phyloP scores from a whole-genome alignment of 2,113 vertebrate species.

The Pterocles gutturalis region DNA sequence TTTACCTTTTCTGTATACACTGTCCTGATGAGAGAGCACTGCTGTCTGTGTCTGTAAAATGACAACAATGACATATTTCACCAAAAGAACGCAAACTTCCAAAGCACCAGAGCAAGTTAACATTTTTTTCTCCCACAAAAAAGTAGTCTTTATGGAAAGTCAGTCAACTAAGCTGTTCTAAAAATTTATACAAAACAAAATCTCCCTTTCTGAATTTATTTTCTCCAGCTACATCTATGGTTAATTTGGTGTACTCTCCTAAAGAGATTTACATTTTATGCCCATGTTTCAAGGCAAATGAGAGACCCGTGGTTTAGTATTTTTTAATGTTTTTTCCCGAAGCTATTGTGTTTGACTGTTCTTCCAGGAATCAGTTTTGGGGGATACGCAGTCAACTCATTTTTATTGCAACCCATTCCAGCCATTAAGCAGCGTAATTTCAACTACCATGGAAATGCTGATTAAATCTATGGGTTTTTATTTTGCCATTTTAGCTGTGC shows the following conservation, averaged over 20 bases:
- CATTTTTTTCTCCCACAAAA: neutral
- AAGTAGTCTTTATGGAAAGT: neutral
- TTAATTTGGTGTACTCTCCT: neutral
- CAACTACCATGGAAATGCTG: constrained; percentile 30
- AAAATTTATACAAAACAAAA: neutral
- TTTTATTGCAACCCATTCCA: constrained; percentile 12
- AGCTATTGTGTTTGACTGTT: constrained; percentile 23
- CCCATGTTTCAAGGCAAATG: neutral
- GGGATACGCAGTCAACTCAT: neutral
- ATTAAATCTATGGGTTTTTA: constrained; percentile 14
- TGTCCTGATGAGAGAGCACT: neutral
- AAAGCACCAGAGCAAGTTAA: neutral
- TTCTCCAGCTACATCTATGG: neutral
- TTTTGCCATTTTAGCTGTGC: neutral
- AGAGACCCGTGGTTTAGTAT: neutral
- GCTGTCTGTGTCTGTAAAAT: neutral
- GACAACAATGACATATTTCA: neutral
- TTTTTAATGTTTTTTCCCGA: constrained; percentile 36
- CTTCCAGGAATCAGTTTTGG: constrained; percentile 32
- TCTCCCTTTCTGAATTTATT: neutral
- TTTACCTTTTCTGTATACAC: neutral
- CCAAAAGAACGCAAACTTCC: accelerated
- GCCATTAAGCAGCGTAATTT: constrained; percentile 31
- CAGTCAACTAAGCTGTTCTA: neutral
- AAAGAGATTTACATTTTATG: constrained; percentile 30